Evolutionary conservation across 1,140 invertebrate species (phyloP).

Genomic region (Zaprionus nigranus): DNA sequence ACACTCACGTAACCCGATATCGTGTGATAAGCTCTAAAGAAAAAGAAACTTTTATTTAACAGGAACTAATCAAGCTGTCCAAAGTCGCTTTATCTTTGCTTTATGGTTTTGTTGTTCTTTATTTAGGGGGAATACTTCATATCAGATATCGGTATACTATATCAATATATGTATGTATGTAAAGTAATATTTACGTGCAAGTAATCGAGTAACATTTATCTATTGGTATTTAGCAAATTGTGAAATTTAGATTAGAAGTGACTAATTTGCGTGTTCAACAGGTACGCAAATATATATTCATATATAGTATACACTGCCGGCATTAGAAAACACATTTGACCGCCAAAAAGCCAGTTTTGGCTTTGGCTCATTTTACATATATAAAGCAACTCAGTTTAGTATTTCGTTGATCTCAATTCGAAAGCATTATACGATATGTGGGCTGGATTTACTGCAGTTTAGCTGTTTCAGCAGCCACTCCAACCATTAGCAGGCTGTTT

Average conservation of each 20-base stretch:
- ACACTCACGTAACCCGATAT: constrained; percentile 6
- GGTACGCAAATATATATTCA: neutral
- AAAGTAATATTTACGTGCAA: neutral
- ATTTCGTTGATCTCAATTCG: constrained; percentile 5
- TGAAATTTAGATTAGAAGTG: constrained; percentile 16
- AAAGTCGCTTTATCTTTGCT: neutral
- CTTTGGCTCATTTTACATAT: neutral
- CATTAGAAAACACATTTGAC: neutral
- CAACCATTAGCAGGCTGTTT: constrained; percentile 22
- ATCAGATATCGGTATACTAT: neutral
- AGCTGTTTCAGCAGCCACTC: constrained; percentile 15
- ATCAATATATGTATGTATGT: neutral
- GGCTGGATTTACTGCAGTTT: constrained; percentile 12
- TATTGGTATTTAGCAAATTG: constrained; percentile 3
- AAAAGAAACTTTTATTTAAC: neutral
- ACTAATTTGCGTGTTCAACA: constrained; percentile 10
- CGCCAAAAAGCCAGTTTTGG: constrained; percentile 7
- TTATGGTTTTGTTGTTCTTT: neutral
- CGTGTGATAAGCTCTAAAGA: neutral
- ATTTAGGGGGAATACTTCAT: neutral
- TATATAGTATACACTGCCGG: neutral
- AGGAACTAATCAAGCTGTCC: constrained; percentile 11
- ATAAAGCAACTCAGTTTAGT: neutral
- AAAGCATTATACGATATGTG: neutral
- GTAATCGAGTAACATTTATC: neutral